A percentile compares a stretch with the other conserved stretches of the same genome.
Evolutionary conservation across 1,140 invertebrate species (phyloP).

Genomic region (Drosophila kohkoa): DNA sequence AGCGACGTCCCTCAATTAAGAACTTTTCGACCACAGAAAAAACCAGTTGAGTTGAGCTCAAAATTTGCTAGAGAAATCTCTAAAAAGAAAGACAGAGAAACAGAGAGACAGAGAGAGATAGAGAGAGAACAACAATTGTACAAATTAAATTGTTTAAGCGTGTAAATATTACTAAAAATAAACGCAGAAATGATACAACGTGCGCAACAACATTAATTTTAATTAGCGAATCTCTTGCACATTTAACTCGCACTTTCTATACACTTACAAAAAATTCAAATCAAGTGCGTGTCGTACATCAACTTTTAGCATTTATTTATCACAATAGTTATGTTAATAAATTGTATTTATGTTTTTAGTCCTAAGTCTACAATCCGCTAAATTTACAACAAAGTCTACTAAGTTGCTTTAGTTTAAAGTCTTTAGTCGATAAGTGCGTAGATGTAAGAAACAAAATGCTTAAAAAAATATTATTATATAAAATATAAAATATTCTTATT

Average conservation of each 20-base stretch:
- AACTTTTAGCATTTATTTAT: slow-evolving; percentile 67
- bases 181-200: slow-evolving; percentile 16
- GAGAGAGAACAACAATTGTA: slow-evolving; percentile 60
- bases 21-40: slow-evolving; percentile 17
- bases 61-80: slow-evolving; percentile 28
- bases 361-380: slow-evolving; percentile 10
- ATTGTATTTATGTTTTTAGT: slow-evolving; percentile 46
- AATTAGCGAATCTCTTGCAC: slow-evolving; percentile 73
- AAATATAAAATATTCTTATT: slow-evolving; percentile 79
- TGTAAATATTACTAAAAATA: slow-evolving; percentile 66
- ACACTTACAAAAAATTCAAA: slow-evolving; percentile 14
- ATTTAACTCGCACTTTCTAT: slow-evolving; percentile 44
- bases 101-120: slow-evolving; percentile 4
- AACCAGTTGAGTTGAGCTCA: slow-evolving; percentile 71
- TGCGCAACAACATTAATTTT: slow-evolving; percentile 56
- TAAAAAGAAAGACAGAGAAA: not conserved
- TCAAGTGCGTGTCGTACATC: slow-evolving; percentile 41
- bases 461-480: slow-evolving; percentile 68
- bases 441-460: slow-evolving; percentile 38
- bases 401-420: slow-evolving; percentile 59
- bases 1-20: slow-evolving; percentile 8
- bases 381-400: slow-evolving; percentile 30
- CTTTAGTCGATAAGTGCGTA: slow-evolving; percentile 47
- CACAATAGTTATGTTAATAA: slow-evolving; percentile 39
- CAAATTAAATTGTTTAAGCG: slow-evolving; percentile 67